Evolutionary conservation across 2,113 vertebrate genomes (phyloP), one percentile per base, ranked within the genome.

Genomic region (Pygoscelis antarcticus): DNA sequence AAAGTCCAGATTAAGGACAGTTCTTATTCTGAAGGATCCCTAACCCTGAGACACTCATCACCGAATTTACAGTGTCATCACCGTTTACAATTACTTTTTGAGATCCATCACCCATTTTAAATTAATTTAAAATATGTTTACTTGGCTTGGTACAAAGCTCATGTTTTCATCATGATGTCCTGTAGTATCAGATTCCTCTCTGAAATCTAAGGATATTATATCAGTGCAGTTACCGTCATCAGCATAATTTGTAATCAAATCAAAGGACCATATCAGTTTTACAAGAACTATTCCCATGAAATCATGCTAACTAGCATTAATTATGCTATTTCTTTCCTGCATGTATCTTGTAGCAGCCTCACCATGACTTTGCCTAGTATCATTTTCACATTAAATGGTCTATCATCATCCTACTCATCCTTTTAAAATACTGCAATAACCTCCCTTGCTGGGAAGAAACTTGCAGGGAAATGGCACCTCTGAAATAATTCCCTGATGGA

Each of bases 191-290:
- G 78, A 66, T 90, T 96, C 78, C 61, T 88, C 62, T 80, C 78
- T 96, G 84, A 94, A 94, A 96, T n/a, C 72, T 69, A 60, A 94
- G 72, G 80, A 94, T 87, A 89, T 94, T 95, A 38, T 90, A 89
- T 88, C 94, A 96, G 72, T 65, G 51, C 71, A 75, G 83, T 94
- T 89, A 94, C 95, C 1, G 0, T 94, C 95, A 97, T 92, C 96
- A 97, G 83, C 92, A 83, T 87, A 94, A 97, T 95, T 96, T 93
- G 83, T 92, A 97, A 96, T 96, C 95, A 92, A 96, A 96, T 94
- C 94, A 97, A 92, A 87, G 69, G 65, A 91, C 77, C 83, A 30
- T 95, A 95, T 95, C 30, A 0, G 60, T 79, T 95, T 94, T 86
- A 89, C 89, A 95, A 93, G 90, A 95, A 92, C 86, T 87, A 93